Evolutionary conservation across 2,797 vertebrate genomes (phyloP), one percentile per base, ranked within the genome.

Genomic region (Hipposideros larvatus): DNA sequence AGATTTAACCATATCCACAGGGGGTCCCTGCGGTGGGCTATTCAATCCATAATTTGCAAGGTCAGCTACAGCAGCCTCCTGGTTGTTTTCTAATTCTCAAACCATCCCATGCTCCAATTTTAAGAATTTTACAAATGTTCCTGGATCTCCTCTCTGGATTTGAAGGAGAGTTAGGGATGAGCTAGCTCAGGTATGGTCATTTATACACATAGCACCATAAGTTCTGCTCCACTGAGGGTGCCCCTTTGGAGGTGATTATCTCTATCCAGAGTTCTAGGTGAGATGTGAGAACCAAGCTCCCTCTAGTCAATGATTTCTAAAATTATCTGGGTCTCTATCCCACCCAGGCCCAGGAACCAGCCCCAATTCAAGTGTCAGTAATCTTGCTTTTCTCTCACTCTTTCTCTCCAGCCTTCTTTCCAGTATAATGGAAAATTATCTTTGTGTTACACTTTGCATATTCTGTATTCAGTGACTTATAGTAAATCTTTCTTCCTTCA

Each of bases 401-500:
- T 74, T 43, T 51, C 48, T 55, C 70, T 57, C 61, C 43, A 43
- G 13, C 37, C 2, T 71, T 70, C 51, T 88, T 65, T n/a, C 22
- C 21, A 24, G 15, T 55, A 1, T n/a, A 71, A 8, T 77, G 14
- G 51, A 85, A 90, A 87, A 90, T 91, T 37, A 78, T 18, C 57
- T 65, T 65, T 88, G 48, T 43, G 2, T 77, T 43, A 63, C 14
- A 55, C 1, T 24, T 21, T 34, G 34, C 48, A 79, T 55, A 59
- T 90, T 94, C 70, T 94, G 51, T 92, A 41, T 79, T 93, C 65
- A 77, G 57, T 83, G 48, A 16, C 48, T 95, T 87, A 37, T 7
- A 74, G 88, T 92, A 87, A 93, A 87, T 89, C 88, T 68, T 83
- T 92, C 86, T 89, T 93, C 65, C 77, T 86, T 88, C 53, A 89